phyloP scores from a whole-genome alignment of 1,140 invertebrate genomes.

The Cyclina sinensis region DNA sequence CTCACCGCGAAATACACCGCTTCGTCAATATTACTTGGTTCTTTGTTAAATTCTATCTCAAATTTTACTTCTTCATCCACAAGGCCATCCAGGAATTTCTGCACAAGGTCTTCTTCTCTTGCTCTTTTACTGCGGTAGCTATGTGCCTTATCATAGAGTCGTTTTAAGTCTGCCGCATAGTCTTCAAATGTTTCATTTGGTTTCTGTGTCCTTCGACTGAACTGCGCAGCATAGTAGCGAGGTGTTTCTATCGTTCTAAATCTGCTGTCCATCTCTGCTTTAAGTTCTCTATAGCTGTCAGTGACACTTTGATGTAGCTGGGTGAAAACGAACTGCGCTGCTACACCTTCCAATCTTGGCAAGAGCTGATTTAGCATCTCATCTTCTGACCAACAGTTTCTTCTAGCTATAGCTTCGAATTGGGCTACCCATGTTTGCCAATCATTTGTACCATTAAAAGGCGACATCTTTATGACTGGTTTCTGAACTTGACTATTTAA shows the following conservation, averaged over 20 bases:
- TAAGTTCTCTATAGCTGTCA: too few relatives aligned
- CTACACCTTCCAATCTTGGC: slow-evolving; percentile 61
- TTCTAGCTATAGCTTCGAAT: slow-evolving; percentile 62
- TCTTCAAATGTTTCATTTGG: slow-evolving; percentile 53
- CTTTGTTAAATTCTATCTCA: slow-evolving; percentile 60
- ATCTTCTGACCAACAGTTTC: too few relatives aligned
- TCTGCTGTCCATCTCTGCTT: slow-evolving; percentile 53
- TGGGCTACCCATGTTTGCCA: slow-evolving; percentile 65
- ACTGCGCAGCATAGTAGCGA: slow-evolving; percentile 37
- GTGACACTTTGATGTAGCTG: slow-evolving; percentile 34
- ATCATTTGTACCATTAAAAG: slow-evolving; percentile 52
- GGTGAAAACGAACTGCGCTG: slow-evolving; percentile 63
- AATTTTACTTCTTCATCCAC: slow-evolving; percentile 35
- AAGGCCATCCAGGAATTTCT: slow-evolving; percentile 52
- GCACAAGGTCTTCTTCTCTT: slow-evolving; percentile 59
- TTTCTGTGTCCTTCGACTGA: slow-evolving; percentile 27
- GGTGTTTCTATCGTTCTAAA: slow-evolving; percentile 61
- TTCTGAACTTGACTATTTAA: too few relatives aligned
- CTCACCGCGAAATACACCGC: slow-evolving; percentile 52
- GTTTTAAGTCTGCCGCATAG: slow-evolving; percentile 64
- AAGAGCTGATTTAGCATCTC: slow-evolving; percentile 62
- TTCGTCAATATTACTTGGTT: slow-evolving; percentile 51
- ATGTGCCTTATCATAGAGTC: slow-evolving; percentile 60
- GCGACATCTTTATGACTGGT: slow-evolving; percentile 50
- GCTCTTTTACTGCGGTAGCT: slow-evolving; percentile 27